Evolutionary conservation across 2,797 vertebrate genomes (phyloP), one percentile per base, ranked within the genome.

Genomic region (Anas acuta): DNA sequence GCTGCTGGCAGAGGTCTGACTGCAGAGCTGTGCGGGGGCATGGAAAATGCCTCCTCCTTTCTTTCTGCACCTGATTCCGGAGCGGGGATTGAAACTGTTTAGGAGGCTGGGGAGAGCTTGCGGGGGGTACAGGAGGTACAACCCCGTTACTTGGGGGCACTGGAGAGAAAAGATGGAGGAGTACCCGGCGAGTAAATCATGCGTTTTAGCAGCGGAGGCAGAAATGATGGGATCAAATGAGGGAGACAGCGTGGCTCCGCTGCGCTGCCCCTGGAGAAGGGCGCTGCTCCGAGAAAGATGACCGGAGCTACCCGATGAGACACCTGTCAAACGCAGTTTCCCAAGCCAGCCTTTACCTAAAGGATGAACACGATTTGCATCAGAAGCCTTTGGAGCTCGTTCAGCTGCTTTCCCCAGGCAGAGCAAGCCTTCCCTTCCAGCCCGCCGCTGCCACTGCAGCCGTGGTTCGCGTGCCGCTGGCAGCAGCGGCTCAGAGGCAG

Each of bases 151-250:
- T 14, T 10, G 4, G n/a, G n/a, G 49, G 41, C 33, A 16, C 1
- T 5, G 49, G 41, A 8, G 30, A 41, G 60, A 15, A 37, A 45
- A 12, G 60, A 8, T 9, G 19, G 49, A 25, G 1, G 7, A 21
- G 7, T 1, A 25, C 26, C 32, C 58, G 11, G 53, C 0, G 8
- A 66, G 70, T 21, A 20, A 26, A 18, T 8, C 8, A 0, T 2
- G n/a, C 3, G 9, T 62, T 67, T 49, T 11, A 22, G 66, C 54
- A 43, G 35, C 17, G 26, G 13, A 10, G 11, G 47, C 37, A 23
- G n/a, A 45, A 37, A 14, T 18, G 60, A 16, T 23, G 15, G 2
- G 13, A 4, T 26, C 6, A 21, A 28, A 5, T 0, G 35, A 37
- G 28, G 45, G n/a, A 21, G 54, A 14, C 13, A 28, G n/a, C 7